A percentile compares a stretch with the other conserved stretches of the same genome.
phyloP scores from a whole-genome alignment of 1,140 invertebrate species.

The Episyrphus balteatus region DNA sequence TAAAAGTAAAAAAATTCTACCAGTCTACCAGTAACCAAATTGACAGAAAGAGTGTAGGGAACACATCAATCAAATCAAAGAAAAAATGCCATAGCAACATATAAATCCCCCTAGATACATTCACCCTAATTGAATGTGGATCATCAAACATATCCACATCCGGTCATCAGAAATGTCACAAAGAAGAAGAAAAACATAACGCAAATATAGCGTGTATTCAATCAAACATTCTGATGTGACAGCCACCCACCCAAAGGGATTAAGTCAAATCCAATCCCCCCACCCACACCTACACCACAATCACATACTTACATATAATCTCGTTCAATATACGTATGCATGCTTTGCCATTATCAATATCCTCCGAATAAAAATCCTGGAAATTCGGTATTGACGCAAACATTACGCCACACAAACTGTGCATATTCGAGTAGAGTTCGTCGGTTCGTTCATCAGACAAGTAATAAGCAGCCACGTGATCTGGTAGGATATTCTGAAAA shows the following conservation, averaged over 20 bases:
- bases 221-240: too few species aligned
- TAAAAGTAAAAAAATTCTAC: too few species aligned
- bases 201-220: too few species aligned
- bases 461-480: conserved; percentile 92
- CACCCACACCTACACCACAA: conserved; percentile 4
- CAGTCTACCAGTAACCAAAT: too few species aligned
- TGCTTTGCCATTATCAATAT: conserved; percentile 92
- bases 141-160: neutral
- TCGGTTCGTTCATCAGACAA: conserved; percentile 58
- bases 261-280: too few species aligned
- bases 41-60: too few species aligned
- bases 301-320: conserved; percentile 61
- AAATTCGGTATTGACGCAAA: conserved; percentile 98
- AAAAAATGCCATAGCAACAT: too few species aligned
- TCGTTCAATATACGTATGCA: conserved; percentile 96
- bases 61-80: too few species aligned
- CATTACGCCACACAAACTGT: conserved; percentile 89
- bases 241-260: too few species aligned
- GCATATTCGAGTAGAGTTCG: conserved; percentile 89
- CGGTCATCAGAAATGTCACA: conserved; percentile 2
- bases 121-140: neutral
- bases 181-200: neutral
- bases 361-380: conserved; percentile 96
- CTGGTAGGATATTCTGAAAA: conserved; percentile 77
- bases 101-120: too few species aligned